phyloP scores from a whole-genome alignment of 1,140 invertebrate species.

The Platorchestia sp. region DNA sequence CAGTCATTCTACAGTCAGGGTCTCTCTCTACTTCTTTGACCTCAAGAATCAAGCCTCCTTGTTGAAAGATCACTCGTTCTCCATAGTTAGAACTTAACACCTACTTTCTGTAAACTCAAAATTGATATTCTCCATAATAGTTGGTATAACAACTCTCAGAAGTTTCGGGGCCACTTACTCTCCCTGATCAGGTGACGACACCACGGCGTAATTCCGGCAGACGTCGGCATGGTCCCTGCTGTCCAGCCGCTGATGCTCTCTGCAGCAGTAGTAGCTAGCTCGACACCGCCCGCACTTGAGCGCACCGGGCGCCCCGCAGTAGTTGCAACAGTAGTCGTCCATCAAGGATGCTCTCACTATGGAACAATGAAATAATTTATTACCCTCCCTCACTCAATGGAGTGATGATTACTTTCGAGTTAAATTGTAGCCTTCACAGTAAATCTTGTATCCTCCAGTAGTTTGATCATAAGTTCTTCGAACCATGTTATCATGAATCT shows the following conservation, averaged over 20 bases:
- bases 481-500: too few relatives aligned
- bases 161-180: constrained; percentile 38
- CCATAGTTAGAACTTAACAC: neutral
- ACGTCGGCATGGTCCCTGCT: constrained; percentile 72
- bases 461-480: too few relatives aligned
- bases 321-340: neutral
- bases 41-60: too few relatives aligned
- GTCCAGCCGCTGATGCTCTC: constrained; percentile 70
- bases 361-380: neutral
- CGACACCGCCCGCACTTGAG: constrained; percentile 70
- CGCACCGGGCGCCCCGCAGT: constrained; percentile 67
- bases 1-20: neutral
- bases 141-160: neutral
- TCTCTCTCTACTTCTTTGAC: neutral
- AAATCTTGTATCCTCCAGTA: too few relatives aligned
- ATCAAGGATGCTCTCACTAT: neutral
- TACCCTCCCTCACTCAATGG: too few relatives aligned
- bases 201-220: constrained; percentile 70
- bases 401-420: too few relatives aligned
- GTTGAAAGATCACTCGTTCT: neutral
- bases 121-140: neutral
- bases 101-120: neutral
- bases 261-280: constrained; percentile 70
- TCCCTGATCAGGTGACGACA: constrained; percentile 71
- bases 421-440: too few relatives aligned